A percentile compares a stretch with the other conserved stretches of the same genome.
phyloP scores from a whole-genome alignment of 1,140 invertebrate genomes.

The Cotesia chilonis region DNA sequence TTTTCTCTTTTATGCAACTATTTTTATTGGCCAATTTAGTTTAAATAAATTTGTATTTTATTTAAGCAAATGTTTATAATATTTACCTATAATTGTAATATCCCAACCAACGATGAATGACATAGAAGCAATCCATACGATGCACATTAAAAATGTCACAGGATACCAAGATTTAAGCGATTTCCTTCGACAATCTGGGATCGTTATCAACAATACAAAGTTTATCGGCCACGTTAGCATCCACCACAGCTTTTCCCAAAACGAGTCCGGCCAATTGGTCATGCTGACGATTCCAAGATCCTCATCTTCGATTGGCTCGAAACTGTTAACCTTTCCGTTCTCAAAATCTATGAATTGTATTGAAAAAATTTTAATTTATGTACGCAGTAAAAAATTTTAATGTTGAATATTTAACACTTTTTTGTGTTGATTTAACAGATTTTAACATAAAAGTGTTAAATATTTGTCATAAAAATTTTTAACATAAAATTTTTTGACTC shows the following conservation, averaged over 20 bases:
- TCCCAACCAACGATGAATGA: conserved; percentile 78
- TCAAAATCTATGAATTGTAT: conserved; percentile 40
- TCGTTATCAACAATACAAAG: conserved; percentile 74
- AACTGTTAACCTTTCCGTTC: conserved; percentile 44
- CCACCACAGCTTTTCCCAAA: conserved; percentile 71
- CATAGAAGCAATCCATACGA: conserved; percentile 72
- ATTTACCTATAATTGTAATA: conserved; percentile 75
- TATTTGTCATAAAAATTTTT: too few species aligned
- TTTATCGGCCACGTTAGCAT: conserved; percentile 78
- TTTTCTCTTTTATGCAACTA: too few species aligned
- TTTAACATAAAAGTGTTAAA: too few species aligned
- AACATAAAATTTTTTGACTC: too few species aligned
- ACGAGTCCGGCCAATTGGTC: conserved; percentile 69
- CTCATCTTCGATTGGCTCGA: conserved; percentile 44
- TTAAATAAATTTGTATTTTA: too few species aligned
- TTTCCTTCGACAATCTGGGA: conserved; percentile 77
- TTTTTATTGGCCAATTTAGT: too few species aligned
- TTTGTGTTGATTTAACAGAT: too few species aligned
- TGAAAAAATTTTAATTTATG: background rate
- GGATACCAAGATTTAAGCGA: conserved; percentile 66
- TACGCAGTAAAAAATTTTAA: too few species aligned
- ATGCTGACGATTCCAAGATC: conserved; percentile 68
- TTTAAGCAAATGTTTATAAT: background rate
- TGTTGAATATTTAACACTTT: too few species aligned
- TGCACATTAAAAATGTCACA: conserved; percentile 73